A percentile compares a stretch with the other conserved stretches of the same genome.
Evolutionary conservation across 2,888 invertebrate species (phyloP).

Genomic region (Nomada ferruginata): DNA sequence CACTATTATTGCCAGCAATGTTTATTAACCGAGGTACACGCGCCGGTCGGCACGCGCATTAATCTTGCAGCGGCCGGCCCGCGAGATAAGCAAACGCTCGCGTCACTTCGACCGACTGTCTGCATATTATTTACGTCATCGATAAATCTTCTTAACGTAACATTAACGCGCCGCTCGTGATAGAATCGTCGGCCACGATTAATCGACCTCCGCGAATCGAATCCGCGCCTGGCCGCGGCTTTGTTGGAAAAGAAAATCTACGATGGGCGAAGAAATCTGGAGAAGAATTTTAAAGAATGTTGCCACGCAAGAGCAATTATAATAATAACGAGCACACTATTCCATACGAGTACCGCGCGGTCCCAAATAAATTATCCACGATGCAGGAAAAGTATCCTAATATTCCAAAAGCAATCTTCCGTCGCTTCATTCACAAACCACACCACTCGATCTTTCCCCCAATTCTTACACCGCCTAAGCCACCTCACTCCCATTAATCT

Average conservation of each 20-base stretch:
- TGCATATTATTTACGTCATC: conserved; percentile 65
- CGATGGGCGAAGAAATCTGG: too few relatives aligned
- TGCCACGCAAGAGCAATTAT: too few relatives aligned
- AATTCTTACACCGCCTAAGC: too few relatives aligned
- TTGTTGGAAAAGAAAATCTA: too few relatives aligned
- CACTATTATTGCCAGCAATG: conserved; percentile 62
- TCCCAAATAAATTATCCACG: too few relatives aligned
- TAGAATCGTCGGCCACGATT: conserved; percentile 62
- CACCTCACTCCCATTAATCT: not conserved
- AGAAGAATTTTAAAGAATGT: too few relatives aligned
- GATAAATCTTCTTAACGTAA: conserved; percentile 61
- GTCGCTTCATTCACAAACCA: not conserved
- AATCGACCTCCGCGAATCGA: conserved; percentile 33
- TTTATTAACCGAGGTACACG: conserved; percentile 64
- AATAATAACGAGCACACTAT: too few relatives aligned
- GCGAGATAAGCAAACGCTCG: conserved; percentile 63
- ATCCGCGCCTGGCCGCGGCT: not conserved
- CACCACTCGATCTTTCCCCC: too few relatives aligned
- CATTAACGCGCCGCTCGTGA: conserved; percentile 55
- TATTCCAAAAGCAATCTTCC: too few relatives aligned
- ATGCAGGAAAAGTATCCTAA: too few relatives aligned
- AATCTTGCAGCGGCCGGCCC: conserved; percentile 49
- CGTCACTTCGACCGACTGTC: conserved; percentile 61
- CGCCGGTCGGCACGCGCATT: conserved; percentile 53
- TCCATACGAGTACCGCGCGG: too few relatives aligned